A percentile compares a stretch with the other conserved stretches of the same genome.
phyloP scores from a whole-genome alignment of 1,140 invertebrate genomes.

The Yoshiicerus persimilis region DNA sequence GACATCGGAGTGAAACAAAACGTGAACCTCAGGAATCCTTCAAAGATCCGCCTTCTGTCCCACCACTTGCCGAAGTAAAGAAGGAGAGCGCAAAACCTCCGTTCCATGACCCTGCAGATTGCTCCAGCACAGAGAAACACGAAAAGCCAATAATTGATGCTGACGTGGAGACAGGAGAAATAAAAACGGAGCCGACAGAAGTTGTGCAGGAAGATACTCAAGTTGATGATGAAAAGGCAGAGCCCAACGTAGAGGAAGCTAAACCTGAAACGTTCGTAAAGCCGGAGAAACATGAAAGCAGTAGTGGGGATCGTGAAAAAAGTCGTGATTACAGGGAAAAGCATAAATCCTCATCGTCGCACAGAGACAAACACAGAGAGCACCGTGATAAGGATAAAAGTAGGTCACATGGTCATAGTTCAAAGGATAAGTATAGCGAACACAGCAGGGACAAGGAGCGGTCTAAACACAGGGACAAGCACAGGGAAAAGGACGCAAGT shows the following conservation, averaged over 20 bases:
- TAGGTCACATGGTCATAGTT: background rate
- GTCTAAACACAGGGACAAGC: conserved; percentile 25
- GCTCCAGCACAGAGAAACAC: background rate
- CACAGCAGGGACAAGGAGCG: conserved; percentile 4
- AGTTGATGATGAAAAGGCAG: background rate
- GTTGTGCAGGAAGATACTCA: background rate
- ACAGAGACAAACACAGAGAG: background rate
- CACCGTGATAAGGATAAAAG: background rate
- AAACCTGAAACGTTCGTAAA: background rate
- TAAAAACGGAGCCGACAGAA: background rate
- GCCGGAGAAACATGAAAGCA: background rate
- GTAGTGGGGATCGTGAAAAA: background rate
- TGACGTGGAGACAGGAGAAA: background rate
- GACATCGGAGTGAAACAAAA: background rate
- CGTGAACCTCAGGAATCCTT: background rate
- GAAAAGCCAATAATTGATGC: background rate
- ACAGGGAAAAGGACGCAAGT: background rate
- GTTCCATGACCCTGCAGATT: background rate
- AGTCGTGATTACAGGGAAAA: background rate
- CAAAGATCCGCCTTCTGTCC: background rate
- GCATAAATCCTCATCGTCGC: background rate
- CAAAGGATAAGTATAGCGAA: background rate
- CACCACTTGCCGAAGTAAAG: background rate
- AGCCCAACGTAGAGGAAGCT: background rate
- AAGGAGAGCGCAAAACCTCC: background rate